phyloP scores from a whole-genome alignment of 2,797 vertebrate species.

The Ctenochaetus hawaiiensis region DNA sequence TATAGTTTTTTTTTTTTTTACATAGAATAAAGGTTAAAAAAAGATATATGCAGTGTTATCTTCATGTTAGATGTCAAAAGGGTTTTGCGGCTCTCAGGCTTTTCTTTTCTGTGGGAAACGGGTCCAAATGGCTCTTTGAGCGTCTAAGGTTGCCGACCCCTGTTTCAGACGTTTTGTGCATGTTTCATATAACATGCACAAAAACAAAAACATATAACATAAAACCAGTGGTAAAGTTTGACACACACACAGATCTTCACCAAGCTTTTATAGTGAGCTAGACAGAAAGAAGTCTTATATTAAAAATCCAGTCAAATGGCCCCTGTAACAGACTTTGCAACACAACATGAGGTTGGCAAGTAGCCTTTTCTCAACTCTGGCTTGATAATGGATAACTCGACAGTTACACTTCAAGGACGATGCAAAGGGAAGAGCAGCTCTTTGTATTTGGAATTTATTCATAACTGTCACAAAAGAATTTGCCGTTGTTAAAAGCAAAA shows the following conservation, averaged over 20 bases:
- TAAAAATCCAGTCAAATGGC: background rate
- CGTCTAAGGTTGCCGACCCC: too few relatives aligned
- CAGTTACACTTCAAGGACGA: background rate
- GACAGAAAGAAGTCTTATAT: background rate
- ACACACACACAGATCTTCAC: background rate
- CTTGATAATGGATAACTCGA: slow-evolving; percentile 15
- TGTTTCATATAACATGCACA: too few relatives aligned
- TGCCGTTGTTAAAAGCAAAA: too few relatives aligned
- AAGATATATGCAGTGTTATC: too few relatives aligned
- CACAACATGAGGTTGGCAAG: background rate
- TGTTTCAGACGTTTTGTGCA: too few relatives aligned
- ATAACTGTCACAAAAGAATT: background rate
- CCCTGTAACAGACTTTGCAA: background rate
- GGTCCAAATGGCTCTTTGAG: too few relatives aligned
- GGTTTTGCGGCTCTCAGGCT: too few relatives aligned
- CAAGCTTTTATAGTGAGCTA: background rate
- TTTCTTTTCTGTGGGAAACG: too few relatives aligned
- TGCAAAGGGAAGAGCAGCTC: background rate
- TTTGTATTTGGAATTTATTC: background rate
- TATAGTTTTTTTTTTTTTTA: too few relatives aligned
- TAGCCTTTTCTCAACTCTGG: background rate
- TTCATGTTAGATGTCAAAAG: too few relatives aligned
- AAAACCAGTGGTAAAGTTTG: background rate
- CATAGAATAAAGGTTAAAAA: too few relatives aligned
- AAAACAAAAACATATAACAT: too few relatives aligned